phyloP scores from a whole-genome alignment of 1,140 invertebrate genomes.

The Ceratina japonica region DNA sequence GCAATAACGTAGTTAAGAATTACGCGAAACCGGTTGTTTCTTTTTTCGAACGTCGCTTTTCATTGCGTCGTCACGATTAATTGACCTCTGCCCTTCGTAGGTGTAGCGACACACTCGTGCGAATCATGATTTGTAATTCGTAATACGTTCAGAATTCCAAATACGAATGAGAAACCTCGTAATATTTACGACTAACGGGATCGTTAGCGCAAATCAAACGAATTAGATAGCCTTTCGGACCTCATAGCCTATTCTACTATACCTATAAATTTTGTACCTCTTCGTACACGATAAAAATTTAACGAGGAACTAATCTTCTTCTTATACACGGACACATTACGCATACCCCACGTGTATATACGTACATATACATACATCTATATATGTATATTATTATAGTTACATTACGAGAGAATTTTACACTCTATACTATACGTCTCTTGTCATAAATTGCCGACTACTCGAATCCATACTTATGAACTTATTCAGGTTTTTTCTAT shows the following conservation, averaged over 20 bases:
- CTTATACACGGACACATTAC: conserved; percentile 42
- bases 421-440: conserved; percentile 62
- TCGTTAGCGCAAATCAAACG: conserved; percentile 46
- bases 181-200: conserved; percentile 16
- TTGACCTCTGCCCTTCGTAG: not conserved
- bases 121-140: not conserved
- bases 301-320: conserved; percentile 50
- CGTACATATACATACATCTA: conserved; percentile 47
- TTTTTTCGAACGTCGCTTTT: not conserved
- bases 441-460: conserved; percentile 57
- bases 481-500: conserved; percentile 66
- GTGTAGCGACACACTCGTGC: no score
- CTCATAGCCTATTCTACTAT: conserved; percentile 66
- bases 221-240: conserved; percentile 67
- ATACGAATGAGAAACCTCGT: not conserved
- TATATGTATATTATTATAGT: conserved; percentile 49
- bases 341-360: conserved; percentile 32
- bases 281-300: conserved; percentile 61
- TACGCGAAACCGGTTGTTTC: not conserved
- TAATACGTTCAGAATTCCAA: not conserved
- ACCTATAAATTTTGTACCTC: conserved; percentile 71
- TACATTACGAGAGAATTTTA: conserved; percentile 63
- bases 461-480: conserved; percentile 58
- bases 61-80: not conserved
- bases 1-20: not conserved